Conservation (phyloP, 92 coral and sea anemone genomes). For the Epizoanthus rinbou region DNA sequence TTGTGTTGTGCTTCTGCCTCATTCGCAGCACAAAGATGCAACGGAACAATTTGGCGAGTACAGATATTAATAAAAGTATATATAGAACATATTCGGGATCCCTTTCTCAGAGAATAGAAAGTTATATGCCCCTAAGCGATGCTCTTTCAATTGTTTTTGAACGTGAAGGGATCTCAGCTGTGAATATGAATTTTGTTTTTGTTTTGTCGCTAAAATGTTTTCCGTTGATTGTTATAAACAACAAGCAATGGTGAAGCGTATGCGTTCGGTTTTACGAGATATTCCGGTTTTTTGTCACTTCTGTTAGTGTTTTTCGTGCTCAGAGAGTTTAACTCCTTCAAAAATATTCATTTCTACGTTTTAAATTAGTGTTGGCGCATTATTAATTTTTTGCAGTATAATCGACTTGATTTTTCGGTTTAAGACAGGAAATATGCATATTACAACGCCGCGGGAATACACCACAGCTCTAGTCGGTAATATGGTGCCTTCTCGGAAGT, state of each 20-base stretch:
- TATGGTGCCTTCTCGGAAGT: slow-evolving; percentile 42
- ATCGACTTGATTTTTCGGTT: background rate
- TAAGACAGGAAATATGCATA: slow-evolving; percentile 30
- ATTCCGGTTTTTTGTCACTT: background rate
- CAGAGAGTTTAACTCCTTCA: background rate
- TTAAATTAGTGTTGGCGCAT: background rate
- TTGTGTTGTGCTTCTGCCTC: background rate
- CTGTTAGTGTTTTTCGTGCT: background rate
- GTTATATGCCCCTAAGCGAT: slow-evolving; percentile 36
- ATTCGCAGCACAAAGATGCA: background rate
- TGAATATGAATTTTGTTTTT: slow-evolving; percentile 33
- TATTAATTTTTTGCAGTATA: background rate
- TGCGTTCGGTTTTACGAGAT: background rate
- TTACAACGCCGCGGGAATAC: slow-evolving; percentile 27
- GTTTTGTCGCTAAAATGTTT: slow-evolving; percentile 42
- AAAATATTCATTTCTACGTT: background rate
- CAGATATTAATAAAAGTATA: slow-evolving; percentile 29
- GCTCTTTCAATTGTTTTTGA: slow-evolving; percentile 17
- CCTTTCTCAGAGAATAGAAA: slow-evolving; percentile 8
- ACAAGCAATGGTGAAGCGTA: slow-evolving; percentile 6
- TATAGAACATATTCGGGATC: slow-evolving; percentile 31
- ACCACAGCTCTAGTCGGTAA: background rate
- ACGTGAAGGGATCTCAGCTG: slow-evolving; percentile 43
- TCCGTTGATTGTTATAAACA: slow-evolving; percentile 39
- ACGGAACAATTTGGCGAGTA: background rate